Conservation (phyloP, 2,113 vertebrate genomes). For the Myiozetetes cayanensis region DNA sequence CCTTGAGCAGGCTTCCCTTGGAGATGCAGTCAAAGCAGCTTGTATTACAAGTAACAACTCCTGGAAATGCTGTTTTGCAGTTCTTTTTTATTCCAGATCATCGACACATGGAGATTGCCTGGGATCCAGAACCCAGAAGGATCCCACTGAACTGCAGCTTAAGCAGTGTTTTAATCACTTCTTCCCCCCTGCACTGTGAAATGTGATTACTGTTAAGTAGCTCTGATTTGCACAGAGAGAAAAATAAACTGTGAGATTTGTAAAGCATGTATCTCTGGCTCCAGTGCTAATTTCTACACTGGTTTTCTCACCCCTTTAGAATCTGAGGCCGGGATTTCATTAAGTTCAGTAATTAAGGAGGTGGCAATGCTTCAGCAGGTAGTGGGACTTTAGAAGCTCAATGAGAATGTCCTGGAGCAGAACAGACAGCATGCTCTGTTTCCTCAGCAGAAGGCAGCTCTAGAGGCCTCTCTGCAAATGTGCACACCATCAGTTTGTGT, state of each 20-base stretch:
- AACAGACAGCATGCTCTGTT: not conserved
- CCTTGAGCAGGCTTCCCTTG: not conserved
- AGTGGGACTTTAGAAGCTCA: not conserved
- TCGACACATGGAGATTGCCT: not conserved
- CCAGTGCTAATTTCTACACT: not conserved
- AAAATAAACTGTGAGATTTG: constrained; percentile 51
- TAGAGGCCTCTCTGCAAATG: not conserved
- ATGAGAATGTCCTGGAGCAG: not conserved
- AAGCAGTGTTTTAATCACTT: not conserved
- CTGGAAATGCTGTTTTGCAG: not conserved
- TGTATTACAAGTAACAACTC: not conserved
- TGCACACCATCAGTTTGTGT: not conserved
- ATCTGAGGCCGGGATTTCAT: not conserved
- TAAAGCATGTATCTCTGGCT: not conserved
- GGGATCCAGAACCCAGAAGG: not conserved
- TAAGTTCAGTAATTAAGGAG: not conserved
- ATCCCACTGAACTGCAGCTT: not conserved
- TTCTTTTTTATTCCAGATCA: not conserved
- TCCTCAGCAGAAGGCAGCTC: not conserved
- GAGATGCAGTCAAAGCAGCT: not conserved
- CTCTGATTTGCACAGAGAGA: constrained; percentile 3
- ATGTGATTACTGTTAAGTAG: not conserved
- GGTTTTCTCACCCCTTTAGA: not conserved
- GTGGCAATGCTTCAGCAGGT: not conserved
- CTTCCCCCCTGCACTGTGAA: constrained; percentile 18